Evolutionary conservation across 2,797 vertebrate genomes (phyloP), one percentile per base, ranked within the genome.

Genomic region (Silurus aristotelis): DNA sequence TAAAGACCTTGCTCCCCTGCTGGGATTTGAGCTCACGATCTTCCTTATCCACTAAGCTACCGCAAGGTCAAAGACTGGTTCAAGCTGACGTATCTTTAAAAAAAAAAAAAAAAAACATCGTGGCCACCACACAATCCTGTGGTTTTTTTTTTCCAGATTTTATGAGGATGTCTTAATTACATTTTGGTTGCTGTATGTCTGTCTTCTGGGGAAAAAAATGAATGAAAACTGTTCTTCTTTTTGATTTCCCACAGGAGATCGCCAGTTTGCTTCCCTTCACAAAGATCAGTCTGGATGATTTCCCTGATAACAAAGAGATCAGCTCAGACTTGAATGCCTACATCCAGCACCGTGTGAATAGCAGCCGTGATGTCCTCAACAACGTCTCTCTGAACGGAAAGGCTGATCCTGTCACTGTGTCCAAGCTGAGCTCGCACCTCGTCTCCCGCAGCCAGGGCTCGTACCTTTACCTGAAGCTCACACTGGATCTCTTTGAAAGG

Each of bases 331-430:
- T 99, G 92, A 97, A 96, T 0, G 94, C 96, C 5, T 99, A 99
- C 10, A 96, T 99, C 91, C 97, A 98, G 92, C 96, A 98, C 92
- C 95, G 98, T 83, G 93, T 99, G 90, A 96, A 92, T 61, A 93
- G 93, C 93, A 99, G 97, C 94, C 95, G 95, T 83, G 98, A 99
- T 82, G 97, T 99, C 86, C 93, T 97, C 90, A 98, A 96, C 95
- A 99, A 99, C 91, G 97, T 99, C 83, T 98, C 96, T 88, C 94
- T 99, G 90, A 99, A 98, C 0, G 97, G 98, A 88, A 99, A 97
- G 90, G 96, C 97, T 0, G 98, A 99, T 72, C 95, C 97, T 0
- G 85, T 93, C 80, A 95, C 96, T 17, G 94, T 99, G 5, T 92
- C 95, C 88, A 99, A 97, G 94, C 96, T 99, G 90, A 98, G 97